Percentiles rank a stretch among this genome's conserved stretches.
These are phyloP conservation scores for Pherbina coryleti DNA, from an alignment of 2,888 invertebrate genomes.

Conservation along the genomic window DNA sequence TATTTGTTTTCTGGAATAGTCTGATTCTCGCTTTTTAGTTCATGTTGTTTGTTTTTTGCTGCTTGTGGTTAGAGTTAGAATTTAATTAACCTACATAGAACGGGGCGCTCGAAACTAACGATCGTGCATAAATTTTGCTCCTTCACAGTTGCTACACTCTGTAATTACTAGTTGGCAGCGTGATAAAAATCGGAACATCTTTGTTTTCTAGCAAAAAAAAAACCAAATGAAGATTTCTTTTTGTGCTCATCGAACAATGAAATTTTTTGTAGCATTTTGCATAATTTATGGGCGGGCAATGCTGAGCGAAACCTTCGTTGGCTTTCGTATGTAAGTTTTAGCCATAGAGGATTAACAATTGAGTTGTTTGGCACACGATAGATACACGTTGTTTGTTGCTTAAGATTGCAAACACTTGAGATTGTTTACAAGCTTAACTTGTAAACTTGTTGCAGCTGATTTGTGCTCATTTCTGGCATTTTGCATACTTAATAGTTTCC, in stretches of 20 bases:
- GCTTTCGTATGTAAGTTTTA: background rate
- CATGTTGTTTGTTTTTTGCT: too few relatives aligned
- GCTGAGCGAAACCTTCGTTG: too few relatives aligned
- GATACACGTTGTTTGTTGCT: background rate
- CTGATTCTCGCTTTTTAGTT: too few relatives aligned
- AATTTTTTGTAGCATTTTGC: background rate
- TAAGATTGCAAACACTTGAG: background rate
- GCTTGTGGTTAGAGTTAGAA: background rate
- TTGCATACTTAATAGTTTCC: too few relatives aligned
- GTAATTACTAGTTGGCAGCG: background rate
- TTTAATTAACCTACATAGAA: slow-evolving; percentile 4
- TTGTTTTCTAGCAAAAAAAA: background rate
- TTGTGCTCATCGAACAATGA: background rate
- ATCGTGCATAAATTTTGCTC: slow-evolving; percentile 7
- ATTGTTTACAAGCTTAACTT: background rate
- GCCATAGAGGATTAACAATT: background rate
- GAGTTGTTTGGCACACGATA: background rate
- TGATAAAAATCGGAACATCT: slow-evolving; percentile 12
- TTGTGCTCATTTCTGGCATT: too few relatives aligned
- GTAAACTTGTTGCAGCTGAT: too few relatives aligned
- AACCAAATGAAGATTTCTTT: background rate
- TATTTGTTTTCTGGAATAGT: too few relatives aligned
- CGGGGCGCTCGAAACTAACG: background rate
- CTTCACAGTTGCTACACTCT: background rate
- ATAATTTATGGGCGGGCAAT: background rate